Evolutionary conservation across 2,797 vertebrate genomes (phyloP).

Genomic region (Valencia hispanica): DNA sequence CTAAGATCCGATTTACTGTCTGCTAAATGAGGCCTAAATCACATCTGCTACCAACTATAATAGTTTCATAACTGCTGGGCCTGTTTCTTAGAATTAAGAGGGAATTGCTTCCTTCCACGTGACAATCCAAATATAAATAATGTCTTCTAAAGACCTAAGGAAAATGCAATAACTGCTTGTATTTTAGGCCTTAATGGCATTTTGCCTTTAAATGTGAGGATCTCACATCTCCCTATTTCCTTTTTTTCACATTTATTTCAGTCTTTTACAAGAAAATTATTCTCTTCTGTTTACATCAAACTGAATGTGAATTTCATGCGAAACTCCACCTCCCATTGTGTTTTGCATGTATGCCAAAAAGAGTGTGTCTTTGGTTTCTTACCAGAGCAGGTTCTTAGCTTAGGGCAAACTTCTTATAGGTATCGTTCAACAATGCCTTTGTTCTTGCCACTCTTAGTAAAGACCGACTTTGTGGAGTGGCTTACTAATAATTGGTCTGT

Average conservation of each 20-base stretch:
- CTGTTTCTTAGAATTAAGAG: constrained; percentile 21
- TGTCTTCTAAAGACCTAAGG: constrained; percentile 25
- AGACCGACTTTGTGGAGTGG: no score
- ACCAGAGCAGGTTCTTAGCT: no score
- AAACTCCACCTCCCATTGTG: no score
- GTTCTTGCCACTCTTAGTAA: no score
- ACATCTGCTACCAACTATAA: constrained; percentile 6
- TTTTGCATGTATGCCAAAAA: no score
- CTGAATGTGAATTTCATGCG: background rate
- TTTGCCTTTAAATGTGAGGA: constrained; percentile 22
- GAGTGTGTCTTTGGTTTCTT: no score
- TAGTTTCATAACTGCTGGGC: constrained; percentile 3
- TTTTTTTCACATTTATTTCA: constrained; percentile 22
- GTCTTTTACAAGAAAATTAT: constrained; percentile 34
- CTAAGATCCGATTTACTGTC: constrained; percentile 5
- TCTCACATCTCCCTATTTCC: constrained; percentile 45
- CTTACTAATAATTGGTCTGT: no score
- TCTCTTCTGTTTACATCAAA: constrained; percentile 49
- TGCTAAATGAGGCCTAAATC: background rate
- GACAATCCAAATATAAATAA: constrained; percentile 26
- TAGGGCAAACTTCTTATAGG: no score
- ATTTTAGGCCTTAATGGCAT: constrained; percentile 26
- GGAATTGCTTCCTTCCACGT: constrained; percentile 15
- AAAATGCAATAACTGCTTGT: constrained; percentile 20
- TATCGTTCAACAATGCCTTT: no score